A percentile compares a stretch with the other conserved stretches of the same genome.
Conservation (phyloP, 2,113 vertebrate species). For the Furnarius figulus region DNA sequence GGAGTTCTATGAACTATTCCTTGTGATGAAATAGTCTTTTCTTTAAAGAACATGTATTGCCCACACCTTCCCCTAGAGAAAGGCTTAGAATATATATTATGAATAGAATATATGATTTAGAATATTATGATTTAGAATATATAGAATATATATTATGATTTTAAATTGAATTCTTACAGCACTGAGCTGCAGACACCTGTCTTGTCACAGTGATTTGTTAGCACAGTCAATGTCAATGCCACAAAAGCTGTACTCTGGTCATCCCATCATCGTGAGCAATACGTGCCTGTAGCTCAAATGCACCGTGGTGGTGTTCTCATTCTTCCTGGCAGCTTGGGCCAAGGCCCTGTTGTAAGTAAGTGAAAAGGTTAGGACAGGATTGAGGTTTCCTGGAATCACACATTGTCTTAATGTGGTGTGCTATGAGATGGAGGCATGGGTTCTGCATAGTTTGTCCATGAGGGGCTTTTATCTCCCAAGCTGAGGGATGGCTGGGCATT, state of each 20-base stretch:
- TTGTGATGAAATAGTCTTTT: not conserved
- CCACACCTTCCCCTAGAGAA: not conserved
- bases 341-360: not conserved
- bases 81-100: not conserved
- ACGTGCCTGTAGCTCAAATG: not conserved
- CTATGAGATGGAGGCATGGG: not conserved
- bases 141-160: not conserved
- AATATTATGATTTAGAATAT: not conserved
- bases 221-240: not conserved
- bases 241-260: not conserved
- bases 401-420: not conserved
- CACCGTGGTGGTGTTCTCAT: not conserved
- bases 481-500: not conserved
- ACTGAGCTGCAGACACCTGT: not conserved
- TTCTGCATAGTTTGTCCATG: not conserved
- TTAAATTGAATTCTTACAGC: not conserved
- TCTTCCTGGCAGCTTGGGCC: not conserved
- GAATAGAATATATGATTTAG: too few relatives aligned
- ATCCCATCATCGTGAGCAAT: not conserved
- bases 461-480: not conserved
- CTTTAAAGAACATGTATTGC: not conserved
- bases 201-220: not conserved
- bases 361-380: not conserved
- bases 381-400: not conserved
- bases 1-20: not conserved